Base-by-base conservation (phyloP, 2,888 invertebrate species). In the Meta bourneti region DNA sequence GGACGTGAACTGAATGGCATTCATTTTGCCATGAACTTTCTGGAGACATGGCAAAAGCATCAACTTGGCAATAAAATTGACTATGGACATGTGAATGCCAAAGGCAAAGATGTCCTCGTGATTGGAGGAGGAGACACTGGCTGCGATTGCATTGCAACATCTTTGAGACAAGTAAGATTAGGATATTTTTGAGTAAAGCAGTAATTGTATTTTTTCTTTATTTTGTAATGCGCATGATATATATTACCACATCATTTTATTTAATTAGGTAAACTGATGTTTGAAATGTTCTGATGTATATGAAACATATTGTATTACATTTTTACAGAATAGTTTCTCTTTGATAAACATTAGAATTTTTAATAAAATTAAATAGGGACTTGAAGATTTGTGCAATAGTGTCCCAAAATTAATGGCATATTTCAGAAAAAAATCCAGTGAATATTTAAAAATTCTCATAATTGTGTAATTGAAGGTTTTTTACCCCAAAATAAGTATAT, bases 121-220 rank as follows among this genome's bases (percentile, higher is more conserved):
- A 98, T 99, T 93, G 98, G 97, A 0, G 97, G 97, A 20, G 97
- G 97, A 0, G 98, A 98, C 94, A 98, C 98, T 2, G 98, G 98
- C 5, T 99, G 98, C 95, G 99, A 99, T 96, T 99, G 99, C 95
- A 99, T 99, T 95, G 99, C 98, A 20, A 99, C 99, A 0, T 98
- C 99, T 0, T 96, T 99, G 92, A 96, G 99, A 94, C 96, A 96
- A 95, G 96, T 96, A 93, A 93, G 94, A 90, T 61, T 20, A 52
- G 19, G 8, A 19, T n/a, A 6, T 49, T 70, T 61, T 54, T 49
- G 9, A 19, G 52, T 9, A 79, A 79, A 54, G 13, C 6, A 6
- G 75, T 20, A 75, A 75, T 75, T 13, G 7, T 75, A 20, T 20
- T 75, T 75, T 19, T 61, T 11, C 54, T 19, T 19, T 51, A 51